A percentile compares a stretch with the other conserved stretches of the same genome.
phyloP scores from a whole-genome alignment of 2,888 invertebrate genomes.

The Pseudanteris insignis region DNA sequence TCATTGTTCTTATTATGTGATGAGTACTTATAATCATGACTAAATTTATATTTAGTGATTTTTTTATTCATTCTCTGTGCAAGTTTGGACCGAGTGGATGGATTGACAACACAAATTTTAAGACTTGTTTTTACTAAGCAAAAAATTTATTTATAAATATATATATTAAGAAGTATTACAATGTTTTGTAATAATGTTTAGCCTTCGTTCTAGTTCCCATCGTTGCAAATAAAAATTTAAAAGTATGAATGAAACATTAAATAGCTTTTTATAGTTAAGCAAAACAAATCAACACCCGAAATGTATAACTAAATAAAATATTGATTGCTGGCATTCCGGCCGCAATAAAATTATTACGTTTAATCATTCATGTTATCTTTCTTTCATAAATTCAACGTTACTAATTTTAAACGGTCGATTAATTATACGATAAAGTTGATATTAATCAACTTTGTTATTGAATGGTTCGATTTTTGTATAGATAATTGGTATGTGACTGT shows the following conservation, averaged over 20 bases:
- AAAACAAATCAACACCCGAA: too few relatives aligned
- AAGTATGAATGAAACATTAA: too few relatives aligned
- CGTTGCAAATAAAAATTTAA: constrained; percentile 51
- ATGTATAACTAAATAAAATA: too few relatives aligned
- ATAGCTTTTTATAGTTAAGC: too few relatives aligned
- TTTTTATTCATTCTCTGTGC: constrained; percentile 17
- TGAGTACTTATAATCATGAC: constrained; percentile 55
- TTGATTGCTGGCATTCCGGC: background rate
- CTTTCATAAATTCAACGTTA: background rate
- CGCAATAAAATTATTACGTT: background rate
- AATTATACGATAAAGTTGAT: background rate
- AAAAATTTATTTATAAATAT: constrained; percentile 54
- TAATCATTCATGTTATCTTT: background rate
- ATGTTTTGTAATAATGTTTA: constrained; percentile 57
- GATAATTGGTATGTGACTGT: constrained; percentile 5
- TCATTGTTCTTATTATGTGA: constrained; percentile 62
- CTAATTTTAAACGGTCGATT: background rate
- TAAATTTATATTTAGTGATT: constrained; percentile 33
- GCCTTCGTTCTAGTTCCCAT: constrained; percentile 50
- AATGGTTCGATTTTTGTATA: background rate
- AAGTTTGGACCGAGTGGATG: constrained; percentile 29
- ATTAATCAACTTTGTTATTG: background rate
- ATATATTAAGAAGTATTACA: constrained; percentile 48
- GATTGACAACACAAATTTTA: constrained; percentile 23
- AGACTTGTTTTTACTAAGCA: constrained; percentile 18